Base-by-base conservation (phyloP, 2,113 vertebrate genomes). In the Apeltes quadracus region DNA sequence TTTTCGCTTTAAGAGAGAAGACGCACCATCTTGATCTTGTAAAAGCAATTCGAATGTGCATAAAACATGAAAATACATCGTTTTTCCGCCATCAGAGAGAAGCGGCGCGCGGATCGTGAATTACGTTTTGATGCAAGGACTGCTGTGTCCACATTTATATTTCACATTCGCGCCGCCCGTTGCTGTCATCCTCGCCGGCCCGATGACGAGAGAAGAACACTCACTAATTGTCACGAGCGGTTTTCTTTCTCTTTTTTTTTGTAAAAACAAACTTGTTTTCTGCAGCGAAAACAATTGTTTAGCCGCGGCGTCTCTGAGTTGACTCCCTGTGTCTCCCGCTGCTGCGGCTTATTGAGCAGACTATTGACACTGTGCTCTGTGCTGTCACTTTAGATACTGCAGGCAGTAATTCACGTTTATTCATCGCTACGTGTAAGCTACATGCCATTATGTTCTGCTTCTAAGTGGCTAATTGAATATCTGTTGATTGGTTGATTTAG, bases 41-140 rank as follows among this genome's bases (percentile, higher is more conserved):
- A 93, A 90, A 88, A 85, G 88, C 87, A 80, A 85, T 90, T 90
- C 90, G 87, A 86, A 88, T 90, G 92, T 91, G 91, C 88, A 93
- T 92, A 88, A 93, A 92, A 94, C 94, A 94, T 93, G 89, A 94
- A 92, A 92, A 90, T 84, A 87, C 87, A 89, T 82, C 5, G 82
- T 87, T 91, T 85, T 25, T 81, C 65, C 16, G 0, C 78, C 84
- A 70, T 87, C 89, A 79, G 79, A 85, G 86, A 83, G 75, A n/a
- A 81, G 39, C 22, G 74, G 89, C 77, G 63, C 44, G 81, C 51
- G 75, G 77, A 87, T 91, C 87, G 88, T 88, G 82, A 88, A 90
- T 91, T 79, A 87, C 87, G 89, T 88, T 88, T n/a, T 88, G 82
- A 90, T 89, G 83, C 4, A 63, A 50, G 74, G 69, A 84, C 76